Conservation (phyloP, 2,113 vertebrate genomes). For the Tachysurus fulvidraco region DNA sequence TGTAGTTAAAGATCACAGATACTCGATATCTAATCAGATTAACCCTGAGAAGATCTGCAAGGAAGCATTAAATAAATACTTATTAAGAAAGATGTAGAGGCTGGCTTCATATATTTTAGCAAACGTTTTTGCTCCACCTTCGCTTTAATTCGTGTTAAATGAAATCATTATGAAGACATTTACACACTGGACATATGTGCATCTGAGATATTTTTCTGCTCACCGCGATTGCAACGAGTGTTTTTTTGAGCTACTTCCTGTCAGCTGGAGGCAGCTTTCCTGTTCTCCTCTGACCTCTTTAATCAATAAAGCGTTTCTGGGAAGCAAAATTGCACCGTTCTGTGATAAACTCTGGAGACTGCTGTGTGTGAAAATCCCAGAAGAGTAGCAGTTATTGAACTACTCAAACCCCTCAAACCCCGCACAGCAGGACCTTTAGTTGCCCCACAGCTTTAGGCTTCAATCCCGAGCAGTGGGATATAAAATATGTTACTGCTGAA, state of each 20-base stretch:
- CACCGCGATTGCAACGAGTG: background rate
- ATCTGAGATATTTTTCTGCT: background rate
- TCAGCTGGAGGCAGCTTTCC: background rate
- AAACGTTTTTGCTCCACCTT: background rate
- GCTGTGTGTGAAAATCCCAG: background rate
- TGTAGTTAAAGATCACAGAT: background rate
- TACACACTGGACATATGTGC: background rate
- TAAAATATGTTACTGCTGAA: constrained; percentile 10
- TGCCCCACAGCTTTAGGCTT: background rate
- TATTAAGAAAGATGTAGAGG: background rate
- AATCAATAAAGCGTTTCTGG: background rate
- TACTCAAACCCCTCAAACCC: background rate
- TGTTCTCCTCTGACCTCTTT: background rate
- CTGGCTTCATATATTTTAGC: background rate
- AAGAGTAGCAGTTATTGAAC: background rate
- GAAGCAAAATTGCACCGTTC: background rate
- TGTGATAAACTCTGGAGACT: background rate
- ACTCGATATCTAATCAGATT: background rate
- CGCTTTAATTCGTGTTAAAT: too few relatives aligned
- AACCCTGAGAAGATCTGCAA: background rate
- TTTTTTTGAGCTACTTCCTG: background rate
- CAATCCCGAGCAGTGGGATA: background rate
- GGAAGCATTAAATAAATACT: background rate
- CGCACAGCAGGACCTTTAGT: background rate
- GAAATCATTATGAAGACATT: background rate